Evolutionary conservation across 2,888 invertebrate genomes (phyloP).

Genomic region (Pristionchus mayeri): DNA sequence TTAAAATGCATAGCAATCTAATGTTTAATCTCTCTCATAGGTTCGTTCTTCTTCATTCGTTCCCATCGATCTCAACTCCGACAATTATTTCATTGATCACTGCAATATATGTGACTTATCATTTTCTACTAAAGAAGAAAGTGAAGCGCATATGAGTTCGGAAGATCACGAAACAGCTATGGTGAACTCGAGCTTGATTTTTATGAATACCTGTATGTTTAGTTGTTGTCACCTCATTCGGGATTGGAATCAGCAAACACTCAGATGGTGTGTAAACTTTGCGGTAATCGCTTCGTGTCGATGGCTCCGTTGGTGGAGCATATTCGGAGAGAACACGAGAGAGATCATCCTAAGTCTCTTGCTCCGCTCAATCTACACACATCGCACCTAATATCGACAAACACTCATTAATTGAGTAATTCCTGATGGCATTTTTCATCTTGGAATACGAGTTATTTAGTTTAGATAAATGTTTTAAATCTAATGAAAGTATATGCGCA

Average conservation of each 20-base stretch:
- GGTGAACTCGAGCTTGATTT: not conserved
- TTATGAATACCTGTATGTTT: not conserved
- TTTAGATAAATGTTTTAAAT: too few species aligned
- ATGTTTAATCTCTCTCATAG: not conserved
- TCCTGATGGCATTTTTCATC: too few species aligned
- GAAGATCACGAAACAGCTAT: constrained; percentile 47
- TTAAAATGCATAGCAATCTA: too few species aligned
- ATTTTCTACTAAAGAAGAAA: not conserved
- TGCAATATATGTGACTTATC: constrained; percentile 19
- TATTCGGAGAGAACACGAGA: constrained; percentile 43
- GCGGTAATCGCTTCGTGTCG: constrained; percentile 5
- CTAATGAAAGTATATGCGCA: too few species aligned
- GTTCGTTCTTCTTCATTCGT: not conserved
- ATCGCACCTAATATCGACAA: not conserved
- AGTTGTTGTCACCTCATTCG: not conserved
- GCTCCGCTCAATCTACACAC: constrained; percentile 15
- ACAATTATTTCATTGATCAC: not conserved
- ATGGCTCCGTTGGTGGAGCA: constrained; percentile 44
- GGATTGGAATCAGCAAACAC: not conserved
- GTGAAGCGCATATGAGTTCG: not conserved
- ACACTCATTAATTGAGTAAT: not conserved
- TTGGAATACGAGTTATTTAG: too few species aligned
- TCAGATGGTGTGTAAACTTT: constrained; percentile 30
- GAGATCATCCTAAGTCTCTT: constrained; percentile 43
- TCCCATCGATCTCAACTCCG: constrained; percentile 5